Conservation (phyloP, 2,113 vertebrate genomes). For the Reinhardtius hippoglossoides region DNA sequence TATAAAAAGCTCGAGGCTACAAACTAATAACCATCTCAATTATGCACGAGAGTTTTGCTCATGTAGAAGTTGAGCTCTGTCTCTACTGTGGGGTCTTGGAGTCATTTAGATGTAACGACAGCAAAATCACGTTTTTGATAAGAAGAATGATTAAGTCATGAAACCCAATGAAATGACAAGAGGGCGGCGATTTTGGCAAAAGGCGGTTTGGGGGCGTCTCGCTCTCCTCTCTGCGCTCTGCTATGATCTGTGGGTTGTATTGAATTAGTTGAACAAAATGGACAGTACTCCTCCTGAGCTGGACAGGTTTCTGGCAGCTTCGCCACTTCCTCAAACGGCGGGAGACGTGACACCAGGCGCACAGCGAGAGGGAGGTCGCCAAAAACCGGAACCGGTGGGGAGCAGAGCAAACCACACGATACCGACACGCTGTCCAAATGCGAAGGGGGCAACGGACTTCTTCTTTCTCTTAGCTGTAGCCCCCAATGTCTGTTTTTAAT, state of each 20-base stretch:
- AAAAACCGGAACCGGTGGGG: constrained; percentile 43
- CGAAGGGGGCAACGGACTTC: neutral
- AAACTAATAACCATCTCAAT: constrained; percentile 4
- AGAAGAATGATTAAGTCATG: constrained; percentile 60
- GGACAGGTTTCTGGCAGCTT: constrained; percentile 41
- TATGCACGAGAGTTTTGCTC: neutral
- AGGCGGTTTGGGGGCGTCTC: neutral
- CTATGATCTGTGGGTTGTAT: constrained; percentile 19
- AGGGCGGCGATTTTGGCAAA: constrained; percentile 34
- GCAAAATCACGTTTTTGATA: constrained; percentile 31
- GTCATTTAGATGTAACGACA: constrained; percentile 28
- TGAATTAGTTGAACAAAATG: constrained; percentile 40
- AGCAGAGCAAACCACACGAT: constrained; percentile 18
- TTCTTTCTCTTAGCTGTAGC: neutral
- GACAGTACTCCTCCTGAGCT: constrained; percentile 17
- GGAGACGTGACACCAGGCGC: constrained; percentile 30
- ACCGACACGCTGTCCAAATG: constrained; percentile 22
- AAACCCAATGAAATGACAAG: constrained; percentile 41
- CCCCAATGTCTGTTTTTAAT: neutral
- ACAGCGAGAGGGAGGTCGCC: constrained; percentile 1
- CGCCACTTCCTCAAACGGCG: constrained; percentile 54
- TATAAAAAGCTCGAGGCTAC: constrained; percentile 11
- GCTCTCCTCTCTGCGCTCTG: neutral
- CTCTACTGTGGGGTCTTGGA: constrained; percentile 10
- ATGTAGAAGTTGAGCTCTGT: neutral